A percentile compares a stretch with the other conserved stretches of the same genome.
These are phyloP conservation scores for Euphydryas editha DNA, from an alignment of 2,888 invertebrate species.

Conservation along the genomic window DNA sequence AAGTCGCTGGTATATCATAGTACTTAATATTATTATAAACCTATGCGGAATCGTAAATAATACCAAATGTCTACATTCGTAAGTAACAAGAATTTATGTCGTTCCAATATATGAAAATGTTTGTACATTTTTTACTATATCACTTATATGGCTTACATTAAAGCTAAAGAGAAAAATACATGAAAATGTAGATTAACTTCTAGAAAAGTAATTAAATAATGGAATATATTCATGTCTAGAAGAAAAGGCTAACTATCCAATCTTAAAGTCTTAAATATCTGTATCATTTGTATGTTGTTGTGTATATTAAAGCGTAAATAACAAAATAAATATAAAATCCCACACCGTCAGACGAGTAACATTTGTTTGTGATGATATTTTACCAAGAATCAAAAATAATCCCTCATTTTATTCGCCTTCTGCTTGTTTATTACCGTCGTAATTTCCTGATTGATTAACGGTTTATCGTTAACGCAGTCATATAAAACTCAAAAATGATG, in stretches of 20 bases:
- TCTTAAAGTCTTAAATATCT: too few species aligned
- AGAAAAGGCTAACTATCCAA: too few species aligned
- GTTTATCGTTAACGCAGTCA: constrained; percentile 29
- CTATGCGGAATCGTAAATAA: constrained; percentile 15
- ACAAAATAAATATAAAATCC: background rate
- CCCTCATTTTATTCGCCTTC: constrained; percentile 14
- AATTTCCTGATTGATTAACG: constrained; percentile 49
- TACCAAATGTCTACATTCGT: constrained; percentile 8
- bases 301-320: too few species aligned
- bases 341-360: background rate
- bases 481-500: constrained; percentile 18
- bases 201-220: constrained; percentile 6
- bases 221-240: too few species aligned
- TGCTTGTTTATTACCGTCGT: constrained; percentile 51
- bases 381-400: constrained; percentile 20
- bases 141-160: constrained; percentile 1
- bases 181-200: background rate
- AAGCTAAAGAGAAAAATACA: background rate
- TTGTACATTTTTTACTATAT: constrained; percentile 12
- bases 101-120: constrained; percentile 20
- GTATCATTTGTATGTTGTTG: too few species aligned
- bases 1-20: too few species aligned
- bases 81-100: constrained; percentile 19
- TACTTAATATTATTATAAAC: constrained; percentile 3
- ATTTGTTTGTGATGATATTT: background rate